These are phyloP conservation scores for Aspidoscelis tigris DNA, from an alignment of 2,113 vertebrate species.

Conservation along the genomic window DNA sequence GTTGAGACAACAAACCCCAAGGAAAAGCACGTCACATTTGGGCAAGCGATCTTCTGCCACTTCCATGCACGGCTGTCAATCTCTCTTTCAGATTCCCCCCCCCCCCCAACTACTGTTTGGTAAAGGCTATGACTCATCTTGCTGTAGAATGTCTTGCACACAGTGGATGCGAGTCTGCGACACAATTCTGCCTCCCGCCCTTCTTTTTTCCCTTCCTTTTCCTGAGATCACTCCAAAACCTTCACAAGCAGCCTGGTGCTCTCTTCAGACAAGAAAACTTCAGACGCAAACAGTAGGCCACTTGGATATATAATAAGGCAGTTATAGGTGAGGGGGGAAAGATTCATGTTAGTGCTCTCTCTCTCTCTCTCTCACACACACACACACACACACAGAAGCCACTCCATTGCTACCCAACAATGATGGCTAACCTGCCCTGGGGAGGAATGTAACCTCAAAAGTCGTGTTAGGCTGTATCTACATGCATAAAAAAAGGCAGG, in stretches of 20 bases:
- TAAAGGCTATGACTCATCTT: conserved; percentile 37
- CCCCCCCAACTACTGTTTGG: background rate
- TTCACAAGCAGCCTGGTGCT: background rate
- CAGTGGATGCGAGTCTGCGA: conserved; percentile 25
- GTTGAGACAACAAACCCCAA: background rate
- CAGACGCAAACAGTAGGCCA: background rate
- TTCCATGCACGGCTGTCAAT: conserved; percentile 28
- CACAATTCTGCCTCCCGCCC: conserved; percentile 33
- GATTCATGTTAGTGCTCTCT: too few species aligned
- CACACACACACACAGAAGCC: too few species aligned
- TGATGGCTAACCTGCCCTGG: too few species aligned
- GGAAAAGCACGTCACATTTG: fast-evolving
- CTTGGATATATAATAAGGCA: too few species aligned
- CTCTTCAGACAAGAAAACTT: background rate
- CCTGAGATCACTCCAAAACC: conserved; percentile 28
- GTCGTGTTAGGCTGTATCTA: too few species aligned
- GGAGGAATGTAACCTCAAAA: too few species aligned
- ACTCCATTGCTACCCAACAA: background rate
- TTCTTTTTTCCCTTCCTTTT: conserved; percentile 34
- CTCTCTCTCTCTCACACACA: too few species aligned
- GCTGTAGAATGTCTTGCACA: conserved; percentile 51
- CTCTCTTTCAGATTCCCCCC: background rate
- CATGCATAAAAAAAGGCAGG: too few species aligned
- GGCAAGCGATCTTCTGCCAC: background rate
- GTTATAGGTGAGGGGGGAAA: background rate